phyloP scores from a whole-genome alignment of 2,113 vertebrate genomes.

The Chloroceryle aenea region DNA sequence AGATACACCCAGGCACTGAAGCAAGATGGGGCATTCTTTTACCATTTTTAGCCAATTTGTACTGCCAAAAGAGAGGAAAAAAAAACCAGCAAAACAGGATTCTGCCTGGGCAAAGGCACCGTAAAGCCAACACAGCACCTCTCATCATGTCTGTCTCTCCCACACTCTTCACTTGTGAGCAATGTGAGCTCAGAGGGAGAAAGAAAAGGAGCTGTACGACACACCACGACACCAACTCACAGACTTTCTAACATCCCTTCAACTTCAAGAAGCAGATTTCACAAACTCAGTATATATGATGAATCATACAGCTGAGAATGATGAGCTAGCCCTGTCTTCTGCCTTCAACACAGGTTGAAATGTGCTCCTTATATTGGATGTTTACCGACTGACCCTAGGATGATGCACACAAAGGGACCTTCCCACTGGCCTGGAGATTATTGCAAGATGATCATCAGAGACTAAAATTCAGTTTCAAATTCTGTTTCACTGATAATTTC shows the following conservation, averaged over 20 bases:
- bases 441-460: not conserved
- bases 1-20: not conserved
- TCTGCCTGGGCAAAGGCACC: not conserved
- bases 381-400: not conserved
- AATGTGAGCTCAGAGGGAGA: not conserved
- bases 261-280: not conserved
- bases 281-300: not conserved
- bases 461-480: not conserved
- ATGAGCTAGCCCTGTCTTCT: not conserved
- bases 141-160: rapidly evolving
- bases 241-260: not conserved
- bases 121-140: not conserved
- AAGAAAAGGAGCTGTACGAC: not conserved
- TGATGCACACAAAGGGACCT: not conserved
- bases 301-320: not conserved
- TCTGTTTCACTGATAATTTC: not conserved
- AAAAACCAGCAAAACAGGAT: too few species aligned
- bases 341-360: not conserved
- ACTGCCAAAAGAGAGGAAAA: not conserved
- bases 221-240: not conserved
- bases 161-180: not conserved
- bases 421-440: not conserved
- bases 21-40: not conserved
- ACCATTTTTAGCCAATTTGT: not conserved
- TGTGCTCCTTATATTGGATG: not conserved